Base-by-base conservation (phyloP, 2,888 invertebrate species). In the Amphipoea lucens region DNA sequence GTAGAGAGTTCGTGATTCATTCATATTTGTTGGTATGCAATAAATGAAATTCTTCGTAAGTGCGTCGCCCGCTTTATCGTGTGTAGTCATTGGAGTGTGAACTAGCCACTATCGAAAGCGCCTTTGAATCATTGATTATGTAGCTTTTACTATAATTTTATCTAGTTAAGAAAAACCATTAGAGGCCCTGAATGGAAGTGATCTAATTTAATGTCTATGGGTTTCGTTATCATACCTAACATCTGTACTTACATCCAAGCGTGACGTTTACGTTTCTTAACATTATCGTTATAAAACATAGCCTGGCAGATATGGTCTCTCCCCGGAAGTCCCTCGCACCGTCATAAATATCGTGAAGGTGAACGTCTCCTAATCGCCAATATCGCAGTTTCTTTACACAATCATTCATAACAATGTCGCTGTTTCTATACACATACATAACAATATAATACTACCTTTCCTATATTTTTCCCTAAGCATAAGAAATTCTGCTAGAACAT, bases 1-100 rank as follows among this genome's bases (percentile, higher is more conserved):
- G 76, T 74, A 66, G 68, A 48, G 57, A 51, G 54, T 57, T 29
- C 62, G 87, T 87, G 87, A 87, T 80, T 85, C 85, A 84, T 87
- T 76, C 48, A 66, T 60, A 57, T 72, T 84, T 74, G 74, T 87
- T 72, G 84, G 76, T 45, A 62, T 71, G 75, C 75, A 68, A 84
- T 74, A 71, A 29, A 79, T 57, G 20, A 29, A 57, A 74, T 48
- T 83, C 66, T 75, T 40, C 40, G 54, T 63, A 42, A 75, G 71
- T 57, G 78, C 63, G 74, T 67, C 23, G 69, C 73, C 69, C 63
- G 48, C 40, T 71, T 57, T 42, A 71, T 67, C 62, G 67, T 45
- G 36, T 42, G 36, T 66, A 17, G n/a, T 36, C 60, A 60, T 54
- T 67, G 23, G 20, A 78, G 79, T n/a, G 36, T 36, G 42, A 68